phyloP scores from a whole-genome alignment of 2,888 invertebrate species.

The Oscheius sp. region DNA sequence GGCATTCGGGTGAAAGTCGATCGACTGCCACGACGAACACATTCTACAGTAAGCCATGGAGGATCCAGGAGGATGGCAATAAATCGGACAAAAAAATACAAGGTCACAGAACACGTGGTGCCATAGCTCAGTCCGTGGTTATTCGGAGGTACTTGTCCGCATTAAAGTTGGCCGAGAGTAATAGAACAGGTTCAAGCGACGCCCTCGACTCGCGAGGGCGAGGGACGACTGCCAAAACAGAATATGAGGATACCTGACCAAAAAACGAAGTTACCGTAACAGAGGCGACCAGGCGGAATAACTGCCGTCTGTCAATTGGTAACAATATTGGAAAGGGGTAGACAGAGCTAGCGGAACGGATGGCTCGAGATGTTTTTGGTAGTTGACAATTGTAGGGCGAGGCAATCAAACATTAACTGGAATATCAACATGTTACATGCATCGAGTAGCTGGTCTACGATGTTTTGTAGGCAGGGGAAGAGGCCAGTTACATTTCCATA shows the following conservation, averaged over 20 bases:
- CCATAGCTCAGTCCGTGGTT: constrained; percentile 14
- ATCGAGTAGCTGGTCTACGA: too few relatives aligned
- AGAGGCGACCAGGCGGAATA: background rate
- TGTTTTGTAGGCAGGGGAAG: too few relatives aligned
- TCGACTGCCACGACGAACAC: too few relatives aligned
- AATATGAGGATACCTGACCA: background rate
- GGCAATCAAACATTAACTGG: too few relatives aligned
- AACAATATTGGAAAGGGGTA: background rate
- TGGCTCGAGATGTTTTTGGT: background rate
- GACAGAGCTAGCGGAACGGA: background rate
- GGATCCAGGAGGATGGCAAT: too few relatives aligned
- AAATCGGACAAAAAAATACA: too few relatives aligned
- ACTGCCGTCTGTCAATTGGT: constrained; percentile 2
- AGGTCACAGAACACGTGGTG: background rate
- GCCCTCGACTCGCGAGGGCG: background rate
- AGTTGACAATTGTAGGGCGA: background rate
- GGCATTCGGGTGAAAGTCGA: too few relatives aligned
- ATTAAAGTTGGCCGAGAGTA: constrained; percentile 21
- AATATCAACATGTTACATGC: too few relatives aligned
- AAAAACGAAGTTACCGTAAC: background rate
- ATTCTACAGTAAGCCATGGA: too few relatives aligned
- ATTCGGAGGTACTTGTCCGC: constrained; percentile 21
- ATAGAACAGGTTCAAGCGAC: constrained; percentile 28
- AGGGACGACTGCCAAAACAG: background rate
- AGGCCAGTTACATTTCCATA: too few relatives aligned